A percentile compares a stretch with the other conserved stretches of the same genome.
These are phyloP conservation scores for Patagioenas fasciata DNA, from an alignment of 2,113 vertebrate genomes.

Conservation along the genomic window DNA sequence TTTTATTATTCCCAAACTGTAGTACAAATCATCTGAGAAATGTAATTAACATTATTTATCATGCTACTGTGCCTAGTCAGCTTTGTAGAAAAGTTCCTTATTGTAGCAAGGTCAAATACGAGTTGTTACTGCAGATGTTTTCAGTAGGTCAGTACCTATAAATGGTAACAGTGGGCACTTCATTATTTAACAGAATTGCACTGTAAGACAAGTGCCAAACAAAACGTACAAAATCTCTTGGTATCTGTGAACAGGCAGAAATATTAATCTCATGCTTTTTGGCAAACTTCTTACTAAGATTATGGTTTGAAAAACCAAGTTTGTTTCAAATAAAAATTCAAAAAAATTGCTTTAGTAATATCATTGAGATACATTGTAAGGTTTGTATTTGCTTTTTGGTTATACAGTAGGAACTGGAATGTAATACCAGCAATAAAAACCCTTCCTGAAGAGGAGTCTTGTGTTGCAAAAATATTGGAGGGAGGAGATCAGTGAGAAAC, in stretches of 20 bases:
- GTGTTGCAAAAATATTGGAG: background rate
- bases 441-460: background rate
- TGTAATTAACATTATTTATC: slow-evolving; percentile 20
- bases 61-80: background rate
- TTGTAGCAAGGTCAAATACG: background rate
- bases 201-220: background rate
- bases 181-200: background rate
- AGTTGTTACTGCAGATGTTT: background rate
- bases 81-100: background rate
- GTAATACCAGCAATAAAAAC: background rate
- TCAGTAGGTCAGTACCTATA: background rate
- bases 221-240: background rate
- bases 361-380: background rate
- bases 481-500: background rate
- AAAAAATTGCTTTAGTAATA: background rate
- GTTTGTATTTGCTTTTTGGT: background rate
- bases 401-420: background rate
- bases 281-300: background rate
- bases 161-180: background rate
- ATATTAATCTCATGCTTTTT: background rate
- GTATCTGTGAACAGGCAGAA: background rate
- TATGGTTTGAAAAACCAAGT: background rate
- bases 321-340: background rate
- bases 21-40: background rate
- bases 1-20: background rate